Evolutionary conservation across 2,888 invertebrate genomes (phyloP), one percentile per base, ranked within the genome.

Genomic region (Papilio protenor): DNA sequence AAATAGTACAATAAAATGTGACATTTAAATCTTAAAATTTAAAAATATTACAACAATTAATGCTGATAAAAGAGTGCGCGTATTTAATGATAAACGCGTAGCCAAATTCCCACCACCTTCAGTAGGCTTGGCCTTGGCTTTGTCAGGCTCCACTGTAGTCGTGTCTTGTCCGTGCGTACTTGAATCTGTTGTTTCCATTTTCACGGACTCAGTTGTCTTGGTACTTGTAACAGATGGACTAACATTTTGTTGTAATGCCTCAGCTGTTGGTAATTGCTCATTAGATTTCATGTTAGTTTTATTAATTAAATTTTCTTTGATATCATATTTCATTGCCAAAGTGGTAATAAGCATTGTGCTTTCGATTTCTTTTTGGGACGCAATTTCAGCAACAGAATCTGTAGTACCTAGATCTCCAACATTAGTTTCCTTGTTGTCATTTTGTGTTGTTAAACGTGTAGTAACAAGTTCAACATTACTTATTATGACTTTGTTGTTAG

Each of bases 191-290:
- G 83, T 81, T 69, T 83, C 84, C 5, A 82, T 83, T 61, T 78
- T 85, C 5, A 84, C 85, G 64, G 81, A 77, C 75, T 86, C 84
- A 27, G 85, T 87, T 14, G 84, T 76, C 84, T 88, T 89, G 59
- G 85, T 85, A 77, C 80, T 83, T 23, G 78, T 82, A 64, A 73
- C 77, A 27, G 81, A 81, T 3, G 89, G 85, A 72, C 83, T 89
- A n/a, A 83, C 86, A 77, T 87, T 89, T 81, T 92, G 90, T 80
- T 91, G 92, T 11, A 92, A 81, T 11, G 92, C 89, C 82, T 90
- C 91, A 33, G 91, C 89, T 21, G 92, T 87, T 3, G 92, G 92
- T 64, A 89, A 76, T 71, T 85, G 83, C 73, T 88, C 87, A 79
- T 81, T 87, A 27, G 84, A 79, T 77, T 84, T 85, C n/a, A 79